These are phyloP conservation scores for Pterophyllum scalare DNA, from an alignment of 2,113 vertebrate genomes.

Conservation along the genomic window DNA sequence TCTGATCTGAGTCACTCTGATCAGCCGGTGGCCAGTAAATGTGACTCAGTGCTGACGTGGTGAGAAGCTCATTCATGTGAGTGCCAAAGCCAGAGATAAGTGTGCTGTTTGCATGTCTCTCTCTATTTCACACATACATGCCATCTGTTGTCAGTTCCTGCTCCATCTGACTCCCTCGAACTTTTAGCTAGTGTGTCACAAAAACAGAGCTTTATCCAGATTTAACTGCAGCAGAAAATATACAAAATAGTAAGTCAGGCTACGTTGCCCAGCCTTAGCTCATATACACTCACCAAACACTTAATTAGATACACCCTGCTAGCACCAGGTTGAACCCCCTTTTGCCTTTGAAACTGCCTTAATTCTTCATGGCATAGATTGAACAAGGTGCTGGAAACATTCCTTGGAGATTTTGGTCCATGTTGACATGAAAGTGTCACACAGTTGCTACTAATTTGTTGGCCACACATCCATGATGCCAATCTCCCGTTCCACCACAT, in stretches of 20 bases:
- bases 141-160: constrained; percentile 63
- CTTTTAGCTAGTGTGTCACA: constrained; percentile 32
- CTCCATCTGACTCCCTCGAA: constrained; percentile 57
- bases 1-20: constrained; percentile 38
- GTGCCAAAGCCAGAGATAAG: constrained; percentile 17
- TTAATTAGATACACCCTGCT: neutral
- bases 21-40: constrained; percentile 47
- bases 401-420: neutral
- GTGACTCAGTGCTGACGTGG: constrained; percentile 59
- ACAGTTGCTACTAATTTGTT: neutral
- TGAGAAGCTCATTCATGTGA: constrained; percentile 49
- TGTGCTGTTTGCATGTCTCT: neutral
- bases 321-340: neutral
- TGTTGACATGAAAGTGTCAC: neutral
- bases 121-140: constrained; percentile 36
- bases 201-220: constrained; percentile 9
- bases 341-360: neutral
- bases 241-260: neutral
- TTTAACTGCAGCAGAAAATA: neutral
- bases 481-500: neutral
- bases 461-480: neutral
- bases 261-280: neutral
- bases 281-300: neutral
- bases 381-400: neutral
- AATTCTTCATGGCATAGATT: neutral